phyloP scores from a whole-genome alignment of 2,888 invertebrate species.

The Sicus ferrugineus region DNA sequence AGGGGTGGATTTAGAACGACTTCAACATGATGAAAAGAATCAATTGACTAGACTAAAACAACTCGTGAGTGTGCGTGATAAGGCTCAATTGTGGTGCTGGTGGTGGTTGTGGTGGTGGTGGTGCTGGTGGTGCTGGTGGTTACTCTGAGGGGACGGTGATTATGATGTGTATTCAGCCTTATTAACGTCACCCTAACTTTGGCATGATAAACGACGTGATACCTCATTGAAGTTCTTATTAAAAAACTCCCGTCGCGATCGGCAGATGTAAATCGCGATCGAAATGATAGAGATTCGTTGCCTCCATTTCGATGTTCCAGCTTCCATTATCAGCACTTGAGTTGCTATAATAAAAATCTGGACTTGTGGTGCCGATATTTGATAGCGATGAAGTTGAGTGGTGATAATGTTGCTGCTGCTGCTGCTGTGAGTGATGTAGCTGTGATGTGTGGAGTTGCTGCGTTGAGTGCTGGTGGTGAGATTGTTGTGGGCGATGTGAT shows the following conservation, averaged over 20 bases:
- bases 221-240: conserved; percentile 35
- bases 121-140: background rate
- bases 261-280: conserved; percentile 39
- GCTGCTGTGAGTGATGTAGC: conserved; percentile 28
- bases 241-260: conserved; percentile 46
- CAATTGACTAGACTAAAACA: conserved; percentile 58
- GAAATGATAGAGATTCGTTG: conserved; percentile 41
- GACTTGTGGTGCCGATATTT: conserved; percentile 42
- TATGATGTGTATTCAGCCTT: background rate
- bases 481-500: conserved; percentile 34
- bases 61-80: conserved; percentile 50
- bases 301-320: conserved; percentile 62
- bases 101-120: background rate
- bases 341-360: conserved; percentile 62
- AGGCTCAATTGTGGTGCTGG: conserved; percentile 26
- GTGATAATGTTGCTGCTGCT: conserved; percentile 43
- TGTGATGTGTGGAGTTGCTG: conserved; percentile 17
- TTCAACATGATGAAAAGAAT: no score
- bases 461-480: background rate
- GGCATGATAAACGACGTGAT: background rate
- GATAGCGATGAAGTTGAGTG: conserved; percentile 39
- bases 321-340: conserved; percentile 56
- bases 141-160: background rate
- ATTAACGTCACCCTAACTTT: background rate
- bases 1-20: no score